phyloP scores from a whole-genome alignment of 2,113 vertebrate genomes.

The Heptranchias perlo region DNA sequence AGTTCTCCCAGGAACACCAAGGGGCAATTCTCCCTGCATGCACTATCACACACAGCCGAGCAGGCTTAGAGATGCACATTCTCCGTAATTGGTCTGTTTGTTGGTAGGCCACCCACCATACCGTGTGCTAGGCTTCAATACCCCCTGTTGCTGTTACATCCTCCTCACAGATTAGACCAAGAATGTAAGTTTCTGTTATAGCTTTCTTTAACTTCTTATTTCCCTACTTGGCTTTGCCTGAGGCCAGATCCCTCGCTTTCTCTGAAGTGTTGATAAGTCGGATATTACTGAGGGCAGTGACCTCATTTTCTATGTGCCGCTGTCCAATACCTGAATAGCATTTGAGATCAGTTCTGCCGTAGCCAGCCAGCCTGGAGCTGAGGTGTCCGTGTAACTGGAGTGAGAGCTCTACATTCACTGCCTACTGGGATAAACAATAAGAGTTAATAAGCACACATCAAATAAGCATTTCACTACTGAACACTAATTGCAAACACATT shows the following conservation, averaged over 20 bases:
- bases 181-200: neutral
- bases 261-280: neutral
- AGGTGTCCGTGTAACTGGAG: neutral
- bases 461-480: conserved; percentile 27
- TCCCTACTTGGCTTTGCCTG: neutral
- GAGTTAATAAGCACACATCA: conserved; percentile 11
- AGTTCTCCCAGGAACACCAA: neutral
- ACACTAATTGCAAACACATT: conserved; percentile 33
- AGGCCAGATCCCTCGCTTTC: neutral
- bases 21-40: conserved; percentile 5
- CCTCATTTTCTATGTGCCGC: neutral
- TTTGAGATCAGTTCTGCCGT: neutral
- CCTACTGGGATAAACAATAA: conserved; percentile 35
- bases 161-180: neutral
- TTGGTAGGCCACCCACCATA: conserved; percentile 8
- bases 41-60: neutral
- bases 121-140: neutral
- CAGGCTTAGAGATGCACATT: neutral
- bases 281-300: neutral
- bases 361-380: neutral
- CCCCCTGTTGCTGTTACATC: neutral
- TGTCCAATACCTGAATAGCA: neutral
- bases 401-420: neutral
- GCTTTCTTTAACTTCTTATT: conserved; percentile 6
- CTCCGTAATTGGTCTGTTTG: conserved; percentile 14